A percentile compares a stretch with the other conserved stretches of the same genome.
phyloP scores from a whole-genome alignment of 1,140 invertebrate species.

The Pogonus chalceus region DNA sequence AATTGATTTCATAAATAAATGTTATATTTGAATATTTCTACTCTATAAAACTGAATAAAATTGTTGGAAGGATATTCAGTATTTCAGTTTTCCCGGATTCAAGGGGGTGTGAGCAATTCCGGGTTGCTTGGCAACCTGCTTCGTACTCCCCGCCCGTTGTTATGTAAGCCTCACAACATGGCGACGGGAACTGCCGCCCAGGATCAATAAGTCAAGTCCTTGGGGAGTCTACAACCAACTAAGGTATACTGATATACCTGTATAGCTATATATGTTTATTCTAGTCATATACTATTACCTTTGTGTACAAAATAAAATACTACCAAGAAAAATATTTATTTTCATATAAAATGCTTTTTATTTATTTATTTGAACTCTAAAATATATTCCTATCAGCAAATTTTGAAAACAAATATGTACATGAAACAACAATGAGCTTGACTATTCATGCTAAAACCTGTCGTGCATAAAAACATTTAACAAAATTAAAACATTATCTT shows the following conservation, averaged over 20 bases:
- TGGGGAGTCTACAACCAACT: conserved; percentile 15
- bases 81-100: no score
- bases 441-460: no score
- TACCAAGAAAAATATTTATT: neutral
- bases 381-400: neutral
- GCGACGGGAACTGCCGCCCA: conserved; percentile 22
- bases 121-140: no score
- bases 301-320: conserved; percentile 2
- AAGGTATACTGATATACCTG: neutral
- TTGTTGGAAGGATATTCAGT: no score
- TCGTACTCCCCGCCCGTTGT: no score
- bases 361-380: neutral
- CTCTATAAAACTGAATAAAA: no score
- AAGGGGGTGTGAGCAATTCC: no score
- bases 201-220: conserved; percentile 31
- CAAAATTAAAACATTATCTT: neutral
- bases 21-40: no score
- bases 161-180: conserved; percentile 21
- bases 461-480: neutral
- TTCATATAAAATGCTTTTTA: neutral
- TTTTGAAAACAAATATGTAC: neutral
- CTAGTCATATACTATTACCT: neutral
- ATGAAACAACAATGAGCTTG: no score
- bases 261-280: neutral
- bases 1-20: no score